Evolutionary conservation across 2,113 vertebrate genomes (phyloP).

Genomic region (Brachyhypopomus occidentalis): DNA sequence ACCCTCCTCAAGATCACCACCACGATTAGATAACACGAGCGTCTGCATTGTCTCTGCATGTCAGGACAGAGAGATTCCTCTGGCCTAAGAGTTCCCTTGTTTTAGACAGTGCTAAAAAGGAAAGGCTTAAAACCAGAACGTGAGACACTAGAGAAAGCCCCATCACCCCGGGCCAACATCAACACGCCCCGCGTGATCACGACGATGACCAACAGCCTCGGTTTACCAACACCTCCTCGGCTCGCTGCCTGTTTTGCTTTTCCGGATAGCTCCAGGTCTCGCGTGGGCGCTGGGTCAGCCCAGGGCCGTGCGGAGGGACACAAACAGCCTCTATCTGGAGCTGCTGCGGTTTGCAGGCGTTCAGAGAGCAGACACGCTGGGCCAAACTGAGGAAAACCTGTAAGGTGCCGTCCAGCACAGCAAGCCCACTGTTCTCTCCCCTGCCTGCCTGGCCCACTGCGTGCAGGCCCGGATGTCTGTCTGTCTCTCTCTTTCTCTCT

Average conservation of each 20-base stretch:
- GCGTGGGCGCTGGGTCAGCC: conserved; percentile 33
- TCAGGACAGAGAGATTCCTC: conserved; percentile 23
- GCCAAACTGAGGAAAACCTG: conserved; percentile 32
- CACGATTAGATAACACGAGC: conserved; percentile 61
- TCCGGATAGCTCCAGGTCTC: conserved; percentile 39
- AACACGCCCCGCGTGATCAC: neutral
- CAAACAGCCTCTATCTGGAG: conserved; percentile 54
- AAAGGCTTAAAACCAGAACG: conserved; percentile 33
- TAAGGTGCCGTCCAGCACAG: conserved; percentile 52
- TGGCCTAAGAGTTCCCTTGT: conserved; percentile 21
- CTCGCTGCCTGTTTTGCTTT: conserved; percentile 21
- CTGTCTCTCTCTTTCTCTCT: neutral
- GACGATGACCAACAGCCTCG: neutral
- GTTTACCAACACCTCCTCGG: conserved; percentile 1
- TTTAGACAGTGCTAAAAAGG: conserved; percentile 21
- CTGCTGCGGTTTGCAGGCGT: conserved; percentile 46
- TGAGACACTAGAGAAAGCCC: conserved; percentile 32
- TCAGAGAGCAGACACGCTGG: conserved; percentile 34
- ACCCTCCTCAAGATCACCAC: conserved; percentile 53
- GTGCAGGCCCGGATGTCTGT: conserved; percentile 1
- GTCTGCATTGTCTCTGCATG: conserved; percentile 45
- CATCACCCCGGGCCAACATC: conserved; percentile 23
- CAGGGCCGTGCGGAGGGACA: conserved; percentile 40
- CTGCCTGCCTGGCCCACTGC: conserved; percentile 13
- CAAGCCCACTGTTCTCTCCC: conserved; percentile 45